Evolutionary conservation across 1,140 invertebrate genomes (phyloP), one percentile per base, ranked within the genome.

Genomic region (Bilobella aurantiaca): DNA sequence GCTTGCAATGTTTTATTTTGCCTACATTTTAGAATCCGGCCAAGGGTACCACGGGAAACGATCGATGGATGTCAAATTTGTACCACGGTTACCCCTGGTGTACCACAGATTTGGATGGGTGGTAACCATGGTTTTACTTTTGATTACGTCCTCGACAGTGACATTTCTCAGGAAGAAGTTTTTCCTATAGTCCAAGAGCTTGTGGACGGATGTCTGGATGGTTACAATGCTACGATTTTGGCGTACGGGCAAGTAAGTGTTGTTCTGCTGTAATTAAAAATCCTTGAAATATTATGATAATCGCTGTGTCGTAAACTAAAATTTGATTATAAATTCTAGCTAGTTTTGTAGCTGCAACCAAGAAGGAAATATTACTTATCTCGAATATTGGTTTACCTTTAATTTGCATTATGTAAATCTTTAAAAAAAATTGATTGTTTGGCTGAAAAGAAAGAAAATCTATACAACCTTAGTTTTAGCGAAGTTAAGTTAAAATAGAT

Each of bases 61-160:
- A 90, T 97, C 46, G 95, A 97, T 74, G 91, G 93, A 84, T 97
- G 93, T 78, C 86, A 92, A 63, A 83, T 94, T 53, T 98, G 95
- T 77, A 96, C 93, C 0, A 81, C 84, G 57, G 91, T 96, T 3
- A 87, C 91, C 14, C 83, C 87, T 1, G 87, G 86, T 0, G 91
- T 94, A 70, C 90, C 93, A 0, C 92, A 98, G 76, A 86, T 98
- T 1, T 88, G 91, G 66, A 81, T 99, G 5, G 95, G 94, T 56
- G 87, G 88, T 21, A 94, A 98, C 77, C 91, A 95, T 75, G 87
- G 89, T 34, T 99, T 98, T 80, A 98, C 96, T 3, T 99, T 96
- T 78, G 94, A 99, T 79, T 88, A 90, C 80, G 93, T 98, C 2
- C 95, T 96, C 76, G 90, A 95, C 75, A 80, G 83, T n/a, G 81